A percentile compares a stretch with the other conserved stretches of the same genome.
These are phyloP conservation scores for Limnothrissa miodon DNA, from an alignment of 2,113 vertebrate species.

Conservation along the genomic window DNA sequence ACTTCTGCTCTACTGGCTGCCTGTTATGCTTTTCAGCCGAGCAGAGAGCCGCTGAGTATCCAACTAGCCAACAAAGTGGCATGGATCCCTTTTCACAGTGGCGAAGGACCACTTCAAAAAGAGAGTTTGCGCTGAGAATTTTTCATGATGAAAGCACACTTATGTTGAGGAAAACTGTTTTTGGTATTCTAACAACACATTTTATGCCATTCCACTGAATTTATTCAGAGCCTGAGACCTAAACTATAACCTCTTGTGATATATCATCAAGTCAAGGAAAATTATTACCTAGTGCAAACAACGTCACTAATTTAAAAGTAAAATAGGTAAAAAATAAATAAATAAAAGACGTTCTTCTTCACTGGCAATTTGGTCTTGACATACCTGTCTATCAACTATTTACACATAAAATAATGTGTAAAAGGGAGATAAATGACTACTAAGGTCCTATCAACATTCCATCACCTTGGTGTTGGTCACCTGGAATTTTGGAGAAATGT, in stretches of 20 bases:
- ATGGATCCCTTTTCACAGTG: slow-evolving; percentile 68
- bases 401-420: background rate
- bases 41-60: slow-evolving; percentile 74
- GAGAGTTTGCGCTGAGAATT: slow-evolving; percentile 24
- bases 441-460: background rate
- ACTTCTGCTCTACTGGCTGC: slow-evolving; percentile 85
- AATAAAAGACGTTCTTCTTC: no score
- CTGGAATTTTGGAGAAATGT: background rate
- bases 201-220: background rate
- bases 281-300: background rate
- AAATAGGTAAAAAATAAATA: no score
- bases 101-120: slow-evolving; percentile 55
- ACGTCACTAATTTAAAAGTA: background rate
- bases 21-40: slow-evolving; percentile 86
- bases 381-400: background rate
- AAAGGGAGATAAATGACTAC: background rate
- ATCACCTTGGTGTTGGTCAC: background rate
- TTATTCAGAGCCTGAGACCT: background rate
- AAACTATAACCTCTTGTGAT: background rate
- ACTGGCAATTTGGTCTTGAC: no score
- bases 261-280: background rate
- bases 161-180: slow-evolving; percentile 22
- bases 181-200: background rate
- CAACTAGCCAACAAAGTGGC: slow-evolving; percentile 70
- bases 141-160: slow-evolving; percentile 4